Base-by-base conservation (phyloP, 2,113 vertebrate genomes). In the Pontoporia blainvillei region DNA sequence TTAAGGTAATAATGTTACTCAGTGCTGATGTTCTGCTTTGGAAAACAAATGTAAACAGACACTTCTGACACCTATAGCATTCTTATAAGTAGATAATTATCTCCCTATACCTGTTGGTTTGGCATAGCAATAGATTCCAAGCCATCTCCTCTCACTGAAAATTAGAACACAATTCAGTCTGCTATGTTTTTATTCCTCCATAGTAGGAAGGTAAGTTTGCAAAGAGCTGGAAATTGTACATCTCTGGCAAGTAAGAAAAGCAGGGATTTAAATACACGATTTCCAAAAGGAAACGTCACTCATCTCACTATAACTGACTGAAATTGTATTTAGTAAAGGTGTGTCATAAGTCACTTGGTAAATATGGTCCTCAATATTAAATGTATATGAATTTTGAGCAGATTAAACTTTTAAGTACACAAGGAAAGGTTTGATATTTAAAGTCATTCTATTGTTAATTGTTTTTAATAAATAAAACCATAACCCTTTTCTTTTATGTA, bases 11-110 rank as follows among this genome's bases (percentile, higher is more conserved):
- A 86, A 96, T 81, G 25, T 78, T 78, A 66, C 6, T 46, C 8
- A 44, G 69, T n/a, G 62, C 17, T 95, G 20, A 93, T 25, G 5
- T 86, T 92, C 49, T 84, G 64, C 44, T 97, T 90, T 95, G 76
- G 41, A 2, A 91, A 89, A 79, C 84, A 76, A 83, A 91, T 61
- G 20, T 92, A 94, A 94, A 91, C 8, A 96, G 25, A 81, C 21
- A 84, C 89, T 91, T 82, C 67, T n/a, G n/a, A 97, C 72, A 96
- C 82, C 85, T 94, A 66, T 85, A 71, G 49, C 14, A 46, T 66
- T 62, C 41, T 87, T 92, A 34, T n/a, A 87, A 92, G 73, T 25
- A 71, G 64, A 52, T 57, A 86, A 69, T 81, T 90, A 71, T 86
- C n/a, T 92, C 67, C 54, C 21, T 88, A 83, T 23, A 94, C 73